Evolutionary conservation across 1,140 invertebrate species (phyloP), one percentile per base, ranked within the genome.

Genomic region (Trichogramma pretiosum): DNA sequence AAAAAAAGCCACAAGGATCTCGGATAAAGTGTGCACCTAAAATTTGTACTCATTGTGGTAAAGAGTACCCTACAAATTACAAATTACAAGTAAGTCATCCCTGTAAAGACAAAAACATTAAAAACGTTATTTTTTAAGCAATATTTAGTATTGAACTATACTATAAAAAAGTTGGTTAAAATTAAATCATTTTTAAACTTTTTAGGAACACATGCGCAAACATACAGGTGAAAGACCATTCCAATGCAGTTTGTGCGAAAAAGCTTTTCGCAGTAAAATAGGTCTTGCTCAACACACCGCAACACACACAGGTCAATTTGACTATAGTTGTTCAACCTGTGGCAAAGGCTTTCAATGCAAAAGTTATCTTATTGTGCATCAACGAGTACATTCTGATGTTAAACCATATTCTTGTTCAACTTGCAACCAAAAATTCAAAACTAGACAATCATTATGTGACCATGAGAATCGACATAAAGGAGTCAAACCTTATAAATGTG

Each of bases 161-260:
- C 2, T 18, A 36, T 34, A 14, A 34, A 14, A 44, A 21, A 13
- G 13, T 42, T 38, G 17, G 22, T 18, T 10, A 11, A 38, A 17
- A 21, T 18, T 38, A 38, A 18, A 45, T 18, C 33, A 34, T 23
- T 18, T 24, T 17, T 32, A 17, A 35, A n/a, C 10, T 24, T 1
- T 22, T 10, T 36, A 51, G 49, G 83, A 84, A 42, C 91, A 94
- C 61, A 79, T 80, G 67, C 63, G 83, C n/a, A 80, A 79, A n/a
- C 85, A 89, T 55, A 87, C 85, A 0, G 85, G 86, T 1, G 84
- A 89, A 58, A 87, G 85, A 59, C 84, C 85, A 11, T 89, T 83
- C 63, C 76, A 84, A 33, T 91, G 88, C 66, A 67, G 77, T 5
- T 73, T 80, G 19, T 90, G 87, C 61, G 81, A 82, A 4, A 87